phyloP scores from a whole-genome alignment of 2,888 invertebrate species.

The Vannuccia rotundouncinata region DNA sequence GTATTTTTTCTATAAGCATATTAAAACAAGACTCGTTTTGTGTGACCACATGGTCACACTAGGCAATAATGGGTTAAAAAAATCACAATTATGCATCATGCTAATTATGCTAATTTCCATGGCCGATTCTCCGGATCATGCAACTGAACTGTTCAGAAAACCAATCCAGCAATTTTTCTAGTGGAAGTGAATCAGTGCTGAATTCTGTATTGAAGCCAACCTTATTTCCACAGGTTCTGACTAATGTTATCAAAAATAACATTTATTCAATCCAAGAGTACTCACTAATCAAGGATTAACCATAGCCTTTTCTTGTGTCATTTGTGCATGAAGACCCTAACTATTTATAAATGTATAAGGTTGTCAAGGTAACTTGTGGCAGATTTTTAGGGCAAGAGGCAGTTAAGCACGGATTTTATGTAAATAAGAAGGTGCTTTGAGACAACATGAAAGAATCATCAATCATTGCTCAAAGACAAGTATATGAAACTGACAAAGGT shows the following conservation, averaged over 20 bases:
- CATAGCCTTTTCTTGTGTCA: background rate
- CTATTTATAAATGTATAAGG: background rate
- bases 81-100: too few relatives aligned
- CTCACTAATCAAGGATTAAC: background rate
- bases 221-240: background rate
- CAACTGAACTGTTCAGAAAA: too few relatives aligned
- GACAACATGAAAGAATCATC: background rate
- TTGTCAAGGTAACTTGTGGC: background rate
- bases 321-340: background rate
- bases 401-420: background rate
- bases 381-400: background rate
- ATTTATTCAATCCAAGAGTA: background rate
- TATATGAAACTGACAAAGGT: background rate
- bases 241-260: background rate
- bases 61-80: too few relatives aligned
- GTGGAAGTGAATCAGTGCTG: too few relatives aligned
- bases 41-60: too few relatives aligned
- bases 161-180: too few relatives aligned
- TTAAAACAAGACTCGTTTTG: too few relatives aligned
- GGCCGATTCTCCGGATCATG: too few relatives aligned
- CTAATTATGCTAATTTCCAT: too few relatives aligned
- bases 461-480: background rate
- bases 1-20: too few relatives aligned
- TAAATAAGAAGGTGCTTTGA: background rate
- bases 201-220: background rate